Evolutionary conservation across 2,888 invertebrate genomes (phyloP).

Genomic region (Drosophila testacea): DNA sequence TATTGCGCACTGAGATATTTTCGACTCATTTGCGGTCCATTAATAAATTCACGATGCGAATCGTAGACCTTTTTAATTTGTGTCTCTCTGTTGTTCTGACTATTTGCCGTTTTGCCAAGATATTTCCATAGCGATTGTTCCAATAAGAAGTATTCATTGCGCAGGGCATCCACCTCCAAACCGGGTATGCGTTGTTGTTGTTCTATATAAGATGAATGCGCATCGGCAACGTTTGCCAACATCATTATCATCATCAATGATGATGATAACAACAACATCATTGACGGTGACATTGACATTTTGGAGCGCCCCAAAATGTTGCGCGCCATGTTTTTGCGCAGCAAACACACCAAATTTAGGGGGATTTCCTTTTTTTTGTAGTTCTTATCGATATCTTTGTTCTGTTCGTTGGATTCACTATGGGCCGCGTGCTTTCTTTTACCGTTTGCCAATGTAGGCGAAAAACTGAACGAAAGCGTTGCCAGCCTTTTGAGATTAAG

Average conservation of each 20-base stretch:
- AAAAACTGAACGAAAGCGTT: conserved; percentile 37
- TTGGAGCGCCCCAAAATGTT: conserved; percentile 11
- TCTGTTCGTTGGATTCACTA: neutral
- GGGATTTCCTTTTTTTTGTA: conserved; percentile 17
- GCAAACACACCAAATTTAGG: neutral
- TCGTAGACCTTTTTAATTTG: conserved; percentile 83
- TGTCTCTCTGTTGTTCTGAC: conserved; percentile 69
- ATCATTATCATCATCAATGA: conserved; percentile 5
- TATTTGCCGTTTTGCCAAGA: conserved; percentile 69
- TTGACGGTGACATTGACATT: conserved; percentile 22
- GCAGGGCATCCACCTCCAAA: conserved; percentile 87
- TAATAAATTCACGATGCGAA: conserved; percentile 79
- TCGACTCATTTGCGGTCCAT: conserved; percentile 56
- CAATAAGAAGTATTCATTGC: conserved; percentile 87
- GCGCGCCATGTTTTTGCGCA: conserved; percentile 17
- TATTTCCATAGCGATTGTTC: conserved; percentile 85
- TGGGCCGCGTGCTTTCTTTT: conserved; percentile 6
- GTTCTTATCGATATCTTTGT: neutral
- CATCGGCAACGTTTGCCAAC: conserved; percentile 18
- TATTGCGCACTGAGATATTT: conserved; percentile 74
- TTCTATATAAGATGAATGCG: conserved; percentile 33
- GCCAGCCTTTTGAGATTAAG: conserved; percentile 53
- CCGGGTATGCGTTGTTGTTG: conserved; percentile 37
- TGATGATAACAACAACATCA: conserved; percentile 8
- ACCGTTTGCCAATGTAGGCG: conserved; percentile 5